phyloP scores from a whole-genome alignment of 1,140 invertebrate genomes.

The Tetramorium parvispinum region DNA sequence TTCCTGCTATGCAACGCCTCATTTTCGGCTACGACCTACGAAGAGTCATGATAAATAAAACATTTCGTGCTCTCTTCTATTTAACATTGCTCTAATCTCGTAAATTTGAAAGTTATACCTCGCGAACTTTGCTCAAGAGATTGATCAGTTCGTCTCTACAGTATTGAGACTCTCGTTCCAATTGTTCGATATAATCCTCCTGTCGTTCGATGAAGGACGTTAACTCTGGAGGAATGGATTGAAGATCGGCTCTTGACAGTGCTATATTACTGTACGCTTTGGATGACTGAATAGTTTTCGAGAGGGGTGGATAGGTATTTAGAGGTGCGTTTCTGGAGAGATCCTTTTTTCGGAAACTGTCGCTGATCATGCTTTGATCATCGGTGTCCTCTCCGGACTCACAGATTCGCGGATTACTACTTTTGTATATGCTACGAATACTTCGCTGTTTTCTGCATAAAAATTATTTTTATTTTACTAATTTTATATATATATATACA shows the following conservation, averaged over 20 bases:
- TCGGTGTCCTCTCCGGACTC: conserved; percentile 79
- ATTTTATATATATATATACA: not conserved
- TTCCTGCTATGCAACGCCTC: conserved; percentile 91
- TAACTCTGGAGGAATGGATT: conserved; percentile 85
- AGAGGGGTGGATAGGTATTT: conserved; percentile 30
- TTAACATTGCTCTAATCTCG: not conserved
- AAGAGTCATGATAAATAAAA: not conserved
- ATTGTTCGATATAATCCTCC: conserved; percentile 93
- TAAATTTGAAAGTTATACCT: conserved; percentile 84
- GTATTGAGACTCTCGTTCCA: conserved; percentile 93
- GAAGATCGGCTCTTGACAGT: conserved; percentile 59
- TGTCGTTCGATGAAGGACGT: conserved; percentile 92
- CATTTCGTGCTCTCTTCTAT: not conserved
- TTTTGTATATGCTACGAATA: conserved; percentile 70
- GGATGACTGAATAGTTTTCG: conserved; percentile 35
- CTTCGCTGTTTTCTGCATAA: conserved; percentile 65
- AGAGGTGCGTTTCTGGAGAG: conserved; percentile 63
- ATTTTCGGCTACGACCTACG: conserved; percentile 90
- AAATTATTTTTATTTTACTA: conserved; percentile 7
- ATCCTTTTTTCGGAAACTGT: conserved; percentile 68
- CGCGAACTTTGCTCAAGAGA: conserved; percentile 92
- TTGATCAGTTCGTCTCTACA: conserved; percentile 91
- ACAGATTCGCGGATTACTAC: conserved; percentile 73
- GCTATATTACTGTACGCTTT: conserved; percentile 55
- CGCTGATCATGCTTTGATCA: conserved; percentile 77